These are phyloP conservation scores for Drosophila rhopaloa DNA, from an alignment of 1,140 invertebrate genomes.

Conservation along the genomic window DNA sequence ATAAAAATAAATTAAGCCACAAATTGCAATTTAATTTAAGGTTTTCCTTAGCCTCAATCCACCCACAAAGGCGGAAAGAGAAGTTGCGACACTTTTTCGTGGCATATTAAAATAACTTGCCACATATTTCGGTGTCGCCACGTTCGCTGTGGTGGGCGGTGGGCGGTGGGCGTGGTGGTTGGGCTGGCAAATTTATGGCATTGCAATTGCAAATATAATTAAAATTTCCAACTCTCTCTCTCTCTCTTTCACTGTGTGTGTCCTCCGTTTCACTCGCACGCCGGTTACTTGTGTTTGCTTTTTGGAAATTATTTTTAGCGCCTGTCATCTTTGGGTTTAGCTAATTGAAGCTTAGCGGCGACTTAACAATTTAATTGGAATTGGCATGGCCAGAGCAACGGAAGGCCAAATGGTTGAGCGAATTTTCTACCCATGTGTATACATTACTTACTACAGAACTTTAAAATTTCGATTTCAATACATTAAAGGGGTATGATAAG, in stretches of 20 bases:
- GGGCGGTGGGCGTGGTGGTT: constrained; percentile 19
- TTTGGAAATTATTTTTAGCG: constrained; percentile 64
- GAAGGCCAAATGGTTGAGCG: neutral
- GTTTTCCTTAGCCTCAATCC: constrained; percentile 67
- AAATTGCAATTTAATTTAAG: constrained; percentile 84
- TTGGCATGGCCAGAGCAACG: constrained; percentile 12
- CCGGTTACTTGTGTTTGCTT: constrained; percentile 27
- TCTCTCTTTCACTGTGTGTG: constrained; percentile 8
- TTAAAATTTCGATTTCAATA: neutral
- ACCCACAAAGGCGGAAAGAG: constrained; percentile 3
- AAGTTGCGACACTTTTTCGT: constrained; percentile 52
- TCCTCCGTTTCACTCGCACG: neutral
- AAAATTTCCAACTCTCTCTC: constrained; percentile 76
- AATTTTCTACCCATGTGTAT: no score
- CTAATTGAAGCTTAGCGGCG: constrained; percentile 55
- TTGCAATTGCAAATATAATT: constrained; percentile 83
- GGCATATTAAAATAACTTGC: constrained; percentile 82
- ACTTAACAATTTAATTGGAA: constrained; percentile 49
- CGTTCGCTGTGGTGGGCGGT: constrained; percentile 19
- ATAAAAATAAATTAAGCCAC: constrained; percentile 84
- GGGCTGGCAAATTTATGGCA: constrained; percentile 71
- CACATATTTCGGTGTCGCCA: constrained; percentile 74
- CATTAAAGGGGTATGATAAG: no score
- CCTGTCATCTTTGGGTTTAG: constrained; percentile 44
- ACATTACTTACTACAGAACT: neutral